phyloP scores from a whole-genome alignment of 2,113 vertebrate species.

The Gobiocypris rarus region DNA sequence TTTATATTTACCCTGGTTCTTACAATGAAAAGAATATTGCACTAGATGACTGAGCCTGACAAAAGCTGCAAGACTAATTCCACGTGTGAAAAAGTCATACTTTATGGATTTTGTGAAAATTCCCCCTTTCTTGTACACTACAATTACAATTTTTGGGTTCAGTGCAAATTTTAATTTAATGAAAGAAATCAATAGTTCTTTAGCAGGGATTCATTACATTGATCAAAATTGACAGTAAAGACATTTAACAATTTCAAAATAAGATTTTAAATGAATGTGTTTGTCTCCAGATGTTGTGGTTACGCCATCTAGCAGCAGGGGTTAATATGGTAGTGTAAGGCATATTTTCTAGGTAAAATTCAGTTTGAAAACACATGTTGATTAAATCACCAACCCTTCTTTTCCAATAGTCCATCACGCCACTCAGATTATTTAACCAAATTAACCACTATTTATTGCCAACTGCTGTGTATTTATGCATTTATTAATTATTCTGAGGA shows the following conservation, averaged over 20 bases:
- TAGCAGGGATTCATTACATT: no score
- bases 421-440: conserved; percentile 21
- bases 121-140: no score
- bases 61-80: neutral
- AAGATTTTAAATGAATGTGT: neutral
- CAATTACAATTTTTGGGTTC: no score
- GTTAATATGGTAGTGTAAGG: neutral
- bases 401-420: neutral
- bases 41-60: neutral
- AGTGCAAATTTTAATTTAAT: no score
- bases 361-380: neutral
- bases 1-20: neutral
- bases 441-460: neutral
- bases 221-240: no score
- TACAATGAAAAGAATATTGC: neutral
- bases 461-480: neutral
- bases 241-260: no score
- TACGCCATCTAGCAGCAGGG: no score
- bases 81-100: no score
- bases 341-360: neutral
- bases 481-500: conserved; percentile 1
- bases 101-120: no score
- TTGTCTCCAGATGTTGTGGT: no score
- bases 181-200: no score
- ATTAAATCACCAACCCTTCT: neutral